Evolutionary conservation across 1,140 invertebrate species (phyloP).

Genomic region (Pollicipes pollicipes): DNA sequence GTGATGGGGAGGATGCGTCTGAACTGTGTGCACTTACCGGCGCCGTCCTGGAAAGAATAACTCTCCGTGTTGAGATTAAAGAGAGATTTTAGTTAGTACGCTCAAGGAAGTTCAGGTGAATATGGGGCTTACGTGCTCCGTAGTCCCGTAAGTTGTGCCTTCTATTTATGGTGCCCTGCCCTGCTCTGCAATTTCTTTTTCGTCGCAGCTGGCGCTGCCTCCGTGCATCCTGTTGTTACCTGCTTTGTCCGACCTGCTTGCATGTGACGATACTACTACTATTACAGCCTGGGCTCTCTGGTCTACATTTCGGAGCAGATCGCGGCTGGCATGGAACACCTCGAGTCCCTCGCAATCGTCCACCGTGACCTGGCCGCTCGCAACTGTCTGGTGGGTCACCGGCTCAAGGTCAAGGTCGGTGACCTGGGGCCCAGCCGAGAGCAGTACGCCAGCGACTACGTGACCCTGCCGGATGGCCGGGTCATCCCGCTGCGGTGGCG

Average conservation of each 20-base stretch:
- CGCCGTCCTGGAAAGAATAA: background rate
- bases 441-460: constrained; percentile 61
- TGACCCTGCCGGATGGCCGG: constrained; percentile 54
- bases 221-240: no score
- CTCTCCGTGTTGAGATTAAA: no score
- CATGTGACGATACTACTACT: background rate
- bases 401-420: constrained; percentile 68
- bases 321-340: constrained; percentile 21
- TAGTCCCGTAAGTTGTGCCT: no score
- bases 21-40: background rate
- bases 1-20: no score
- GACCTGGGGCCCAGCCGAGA: constrained; percentile 78
- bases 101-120: no score
- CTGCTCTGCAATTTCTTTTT: no score
- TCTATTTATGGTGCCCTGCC: no score
- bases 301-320: constrained; percentile 23
- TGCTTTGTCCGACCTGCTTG: no score
- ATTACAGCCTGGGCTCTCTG: constrained; percentile 2
- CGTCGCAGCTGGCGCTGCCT: no score
- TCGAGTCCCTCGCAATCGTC: constrained; percentile 32
- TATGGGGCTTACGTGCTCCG: no score
- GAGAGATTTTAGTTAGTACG: no score
- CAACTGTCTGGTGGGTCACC: constrained; percentile 77
- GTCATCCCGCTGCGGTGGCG: constrained; percentile 71
- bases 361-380: constrained; percentile 87